Base-by-base conservation (phyloP, 2,113 vertebrate genomes). In the Stegastes partitus region DNA sequence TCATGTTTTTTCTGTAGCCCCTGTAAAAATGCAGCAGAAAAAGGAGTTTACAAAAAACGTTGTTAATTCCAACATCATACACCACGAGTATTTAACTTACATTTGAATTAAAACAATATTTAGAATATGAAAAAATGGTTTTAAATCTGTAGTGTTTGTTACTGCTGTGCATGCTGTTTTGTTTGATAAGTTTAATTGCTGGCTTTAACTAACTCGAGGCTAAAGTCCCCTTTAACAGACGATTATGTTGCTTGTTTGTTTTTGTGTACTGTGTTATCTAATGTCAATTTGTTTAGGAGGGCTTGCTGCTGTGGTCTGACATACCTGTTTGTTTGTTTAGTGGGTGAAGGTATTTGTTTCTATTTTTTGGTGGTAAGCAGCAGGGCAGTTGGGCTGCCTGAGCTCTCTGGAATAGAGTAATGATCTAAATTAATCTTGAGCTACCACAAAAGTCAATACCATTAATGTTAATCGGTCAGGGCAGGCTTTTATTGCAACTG, bases 391-490 rank as follows among this genome's bases (percentile, higher is more conserved):
- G 6, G 19, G 39, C 45, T 53, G 68, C 44, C 39, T 78, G 68
- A 72, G 47, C 31, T 66, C 54, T 68, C 57, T 77, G 47, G 31
- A 77, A 57, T 45, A 45, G 31, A 69, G 16, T 75, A 73, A 72
- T 62, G 62, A 74, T 86, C 42, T 62, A 56, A 49, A 63, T 78
- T 53, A 64, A 69, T 74, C 55, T 68, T 80, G 16, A 72, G 51
- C 45, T 53, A 58, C 65, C 26, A 39, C 18, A 80, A 44, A 66
- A 73, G 59, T 82, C 51, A 62, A 45, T 82, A 51, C 22, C 47
- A 18, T 62, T 54, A 51, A 79, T 64, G 53, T 83, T 86, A 54
- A 50, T 74, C 16, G 57, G 31, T 39, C 21, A 55, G 31, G 18
- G 15, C 31, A 59, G 19, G 59, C 74, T 65, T 72, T 77, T 62